Evolutionary conservation across 2,888 invertebrate species (phyloP).

Genomic region (Blastobasis lacticolella): DNA sequence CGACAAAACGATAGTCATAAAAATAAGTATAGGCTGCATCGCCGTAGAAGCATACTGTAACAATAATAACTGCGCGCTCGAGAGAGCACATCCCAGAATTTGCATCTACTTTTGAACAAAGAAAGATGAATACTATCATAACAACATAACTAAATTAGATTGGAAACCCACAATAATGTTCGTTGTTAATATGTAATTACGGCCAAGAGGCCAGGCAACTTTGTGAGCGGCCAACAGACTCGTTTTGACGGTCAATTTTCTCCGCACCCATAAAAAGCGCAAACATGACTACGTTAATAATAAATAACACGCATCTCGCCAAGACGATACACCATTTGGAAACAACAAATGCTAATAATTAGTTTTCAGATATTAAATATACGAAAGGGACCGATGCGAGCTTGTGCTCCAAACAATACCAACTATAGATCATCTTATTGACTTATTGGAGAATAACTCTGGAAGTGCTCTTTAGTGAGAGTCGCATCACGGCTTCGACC

Average conservation of each 20-base stretch:
- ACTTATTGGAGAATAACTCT: constrained; percentile 41
- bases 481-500: constrained; percentile 18
- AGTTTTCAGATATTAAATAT: constrained; percentile 41
- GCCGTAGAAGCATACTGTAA: constrained; percentile 19
- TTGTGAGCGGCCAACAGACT: constrained; percentile 35
- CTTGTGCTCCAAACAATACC: constrained; percentile 31
- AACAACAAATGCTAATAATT: constrained; percentile 54
- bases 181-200: constrained; percentile 29
- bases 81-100: not conserved
- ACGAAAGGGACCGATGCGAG: constrained; percentile 25
- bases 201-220: constrained; percentile 28
- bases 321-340: constrained; percentile 44
- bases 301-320: constrained; percentile 50
- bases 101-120: constrained; percentile 1
- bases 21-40: constrained; percentile 42
- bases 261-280: constrained; percentile 45
- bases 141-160: constrained; percentile 20
- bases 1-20: constrained; percentile 60
- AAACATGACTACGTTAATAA: constrained; percentile 53
- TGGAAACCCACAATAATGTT: constrained; percentile 15
- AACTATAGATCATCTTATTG: constrained; percentile 34
- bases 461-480: constrained; percentile 21
- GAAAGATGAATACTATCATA: constrained; percentile 9
- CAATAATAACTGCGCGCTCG: not conserved
- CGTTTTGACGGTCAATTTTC: constrained; percentile 47